These are phyloP conservation scores for Listrodromus nycthemerus DNA, from an alignment of 2,888 invertebrate species.

Conservation along the genomic window DNA sequence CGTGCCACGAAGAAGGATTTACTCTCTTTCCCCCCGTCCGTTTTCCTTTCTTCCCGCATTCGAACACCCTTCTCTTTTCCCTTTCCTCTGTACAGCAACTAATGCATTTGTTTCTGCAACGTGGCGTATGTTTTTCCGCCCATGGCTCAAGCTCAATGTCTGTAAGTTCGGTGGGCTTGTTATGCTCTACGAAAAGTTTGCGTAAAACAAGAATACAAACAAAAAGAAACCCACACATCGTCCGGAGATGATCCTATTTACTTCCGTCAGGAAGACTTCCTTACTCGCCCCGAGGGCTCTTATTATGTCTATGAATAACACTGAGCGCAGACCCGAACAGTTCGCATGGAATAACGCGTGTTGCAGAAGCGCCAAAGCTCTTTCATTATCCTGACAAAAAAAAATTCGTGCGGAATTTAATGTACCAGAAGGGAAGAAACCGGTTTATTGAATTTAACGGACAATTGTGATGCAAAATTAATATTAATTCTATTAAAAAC, in stretches of 20 bases:
- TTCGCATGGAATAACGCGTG: background rate
- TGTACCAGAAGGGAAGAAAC: too few species aligned
- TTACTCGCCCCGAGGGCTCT: background rate
- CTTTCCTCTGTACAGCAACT: constrained; percentile 40
- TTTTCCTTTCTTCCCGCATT: constrained; percentile 29
- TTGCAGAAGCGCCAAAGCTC: background rate
- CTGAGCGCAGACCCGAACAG: background rate
- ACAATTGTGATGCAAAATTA: too few species aligned
- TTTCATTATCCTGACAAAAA: background rate
- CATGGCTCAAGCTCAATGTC: constrained; percentile 4
- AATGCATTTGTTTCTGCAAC: constrained; percentile 58
- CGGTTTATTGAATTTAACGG: too few species aligned
- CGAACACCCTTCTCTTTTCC: constrained; percentile 15
- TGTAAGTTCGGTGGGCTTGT: constrained; percentile 18
- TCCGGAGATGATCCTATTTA: constrained; percentile 34
- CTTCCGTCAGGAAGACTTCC: background rate
- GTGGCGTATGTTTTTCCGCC: constrained; percentile 28
- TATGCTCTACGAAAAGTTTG: constrained; percentile 13
- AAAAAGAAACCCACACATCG: constrained; percentile 18
- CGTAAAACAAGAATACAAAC: background rate
- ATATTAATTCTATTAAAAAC: too few species aligned
- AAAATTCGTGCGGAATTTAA: too few species aligned
- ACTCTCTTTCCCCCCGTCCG: constrained; percentile 38
- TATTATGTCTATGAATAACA: background rate
- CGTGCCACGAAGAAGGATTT: constrained; percentile 62